phyloP scores from a whole-genome alignment of 64 coral and sea anemone genomes.

The Montipora capricornis region DNA sequence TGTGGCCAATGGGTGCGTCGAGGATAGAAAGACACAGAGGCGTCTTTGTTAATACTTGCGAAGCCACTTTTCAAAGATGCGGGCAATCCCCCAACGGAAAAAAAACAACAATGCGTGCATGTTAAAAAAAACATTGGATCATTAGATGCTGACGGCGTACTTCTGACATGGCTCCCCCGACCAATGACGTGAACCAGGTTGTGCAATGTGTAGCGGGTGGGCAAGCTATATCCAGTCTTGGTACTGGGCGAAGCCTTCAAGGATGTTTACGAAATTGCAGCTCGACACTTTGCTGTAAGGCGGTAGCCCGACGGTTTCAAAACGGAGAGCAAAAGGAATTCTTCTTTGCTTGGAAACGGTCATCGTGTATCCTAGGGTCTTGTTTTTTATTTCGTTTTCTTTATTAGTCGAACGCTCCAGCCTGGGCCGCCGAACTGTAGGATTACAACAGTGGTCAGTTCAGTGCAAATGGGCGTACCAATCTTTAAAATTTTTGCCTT shows the following conservation, averaged over 20 bases:
- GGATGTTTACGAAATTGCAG: constrained; percentile 66
- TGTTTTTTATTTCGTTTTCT: constrained; percentile 3
- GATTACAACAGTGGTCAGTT: constrained; percentile 17
- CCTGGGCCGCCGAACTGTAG: background rate
- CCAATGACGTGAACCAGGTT: constrained; percentile 59
- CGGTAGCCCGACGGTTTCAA: constrained; percentile 34
- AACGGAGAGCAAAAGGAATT: constrained; percentile 71
- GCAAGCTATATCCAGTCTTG: constrained; percentile 57
- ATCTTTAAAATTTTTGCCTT: constrained; percentile 71
- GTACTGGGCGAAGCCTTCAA: constrained; percentile 51
- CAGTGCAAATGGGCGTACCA: constrained; percentile 70
- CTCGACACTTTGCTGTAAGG: constrained; percentile 58
- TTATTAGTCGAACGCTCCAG: background rate
- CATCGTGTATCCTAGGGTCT: background rate
- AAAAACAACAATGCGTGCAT: constrained; percentile 57
- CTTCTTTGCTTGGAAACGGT: constrained; percentile 66
- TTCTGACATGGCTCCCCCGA: constrained; percentile 60
- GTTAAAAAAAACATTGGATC: background rate
- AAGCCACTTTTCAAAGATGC: constrained; percentile 67
- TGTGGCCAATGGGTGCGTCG: constrained; percentile 40
- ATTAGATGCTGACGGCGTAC: constrained; percentile 47
- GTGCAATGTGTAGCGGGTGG: constrained; percentile 38
- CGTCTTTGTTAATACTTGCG: constrained; percentile 60
- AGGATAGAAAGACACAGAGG: background rate
- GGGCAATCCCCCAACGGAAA: constrained; percentile 57